Evolutionary conservation across 2,797 vertebrate genomes (phyloP).

Genomic region (Craterocephalus amniculus): DNA sequence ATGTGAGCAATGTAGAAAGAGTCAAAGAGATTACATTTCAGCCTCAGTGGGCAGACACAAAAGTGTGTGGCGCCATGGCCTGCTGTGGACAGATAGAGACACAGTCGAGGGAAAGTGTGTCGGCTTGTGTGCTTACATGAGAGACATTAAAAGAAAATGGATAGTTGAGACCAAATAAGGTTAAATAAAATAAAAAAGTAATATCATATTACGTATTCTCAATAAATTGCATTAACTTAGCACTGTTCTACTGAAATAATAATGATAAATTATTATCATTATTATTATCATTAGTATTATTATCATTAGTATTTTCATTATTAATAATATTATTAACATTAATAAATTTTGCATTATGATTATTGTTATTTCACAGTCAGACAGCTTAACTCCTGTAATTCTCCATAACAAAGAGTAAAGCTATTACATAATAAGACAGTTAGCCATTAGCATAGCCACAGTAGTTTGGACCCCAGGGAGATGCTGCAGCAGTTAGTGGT

Average conservation of each 20-base stretch:
- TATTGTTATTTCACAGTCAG: no score
- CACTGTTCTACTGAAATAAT: not conserved
- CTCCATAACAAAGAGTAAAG: not conserved
- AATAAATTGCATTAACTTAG: not conserved
- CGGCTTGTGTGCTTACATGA: constrained; percentile 7
- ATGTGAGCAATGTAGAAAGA: constrained; percentile 18
- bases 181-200: constrained; percentile 5
- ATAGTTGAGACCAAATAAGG: constrained; percentile 1
- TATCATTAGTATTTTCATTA: no score
- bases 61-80: constrained; percentile 90
- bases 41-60: constrained; percentile 94
- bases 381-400: constrained; percentile 2
- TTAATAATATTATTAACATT: no score
- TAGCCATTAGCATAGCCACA: not conserved
- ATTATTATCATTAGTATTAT: no score
- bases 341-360: no score
- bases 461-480: constrained; percentile 37
- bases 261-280: no score
- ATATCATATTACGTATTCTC: constrained; percentile 1
- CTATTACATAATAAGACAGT: constrained; percentile 2
- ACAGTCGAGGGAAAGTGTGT: constrained; percentile 25
- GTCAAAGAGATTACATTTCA: constrained; percentile 77
- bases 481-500: constrained; percentile 59
- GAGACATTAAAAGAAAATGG: constrained; percentile 12
- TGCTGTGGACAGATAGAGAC: constrained; percentile 87